Evolutionary conservation across 2,113 vertebrate species (phyloP).

Genomic region (Phoenicopterus ruber): DNA sequence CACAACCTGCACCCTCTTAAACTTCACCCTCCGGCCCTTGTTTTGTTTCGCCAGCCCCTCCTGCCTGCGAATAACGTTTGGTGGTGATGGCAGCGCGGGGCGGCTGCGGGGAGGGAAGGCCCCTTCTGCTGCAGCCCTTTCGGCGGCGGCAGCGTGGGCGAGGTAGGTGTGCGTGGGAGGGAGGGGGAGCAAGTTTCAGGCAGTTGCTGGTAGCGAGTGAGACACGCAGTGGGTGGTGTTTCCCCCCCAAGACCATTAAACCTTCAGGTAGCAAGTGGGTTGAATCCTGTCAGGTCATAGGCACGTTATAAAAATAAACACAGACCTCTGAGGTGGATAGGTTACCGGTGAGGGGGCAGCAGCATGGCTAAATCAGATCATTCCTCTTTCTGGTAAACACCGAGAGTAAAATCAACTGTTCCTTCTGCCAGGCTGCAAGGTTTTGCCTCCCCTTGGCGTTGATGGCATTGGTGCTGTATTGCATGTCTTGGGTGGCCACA

Average conservation of each 20-base stretch:
- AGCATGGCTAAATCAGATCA: neutral
- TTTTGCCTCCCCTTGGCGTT: neutral
- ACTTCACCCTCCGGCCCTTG: neutral
- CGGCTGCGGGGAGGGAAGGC: neutral
- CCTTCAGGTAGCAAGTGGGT: constrained; percentile 31
- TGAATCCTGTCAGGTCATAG: neutral
- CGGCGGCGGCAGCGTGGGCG: neutral
- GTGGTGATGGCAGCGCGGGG: accelerated
- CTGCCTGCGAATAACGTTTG: neutral
- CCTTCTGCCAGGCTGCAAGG: neutral
- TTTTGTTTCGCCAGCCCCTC: neutral
- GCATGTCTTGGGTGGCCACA: neutral
- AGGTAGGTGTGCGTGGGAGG: neutral
- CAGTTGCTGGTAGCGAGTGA: neutral
- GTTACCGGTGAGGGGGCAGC: neutral
- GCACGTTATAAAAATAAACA: constrained; percentile 33
- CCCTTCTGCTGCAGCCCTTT: neutral
- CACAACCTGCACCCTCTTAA: neutral
- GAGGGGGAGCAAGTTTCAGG: neutral
- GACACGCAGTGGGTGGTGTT: neutral
- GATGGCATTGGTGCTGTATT: neutral
- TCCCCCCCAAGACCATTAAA: neutral
- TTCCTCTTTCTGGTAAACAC: neutral
- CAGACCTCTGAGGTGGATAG: neutral
- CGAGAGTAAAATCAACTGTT: neutral